These are phyloP conservation scores for Drosophila micromelanica DNA, from an alignment of 1,140 invertebrate genomes.

Conservation along the genomic window DNA sequence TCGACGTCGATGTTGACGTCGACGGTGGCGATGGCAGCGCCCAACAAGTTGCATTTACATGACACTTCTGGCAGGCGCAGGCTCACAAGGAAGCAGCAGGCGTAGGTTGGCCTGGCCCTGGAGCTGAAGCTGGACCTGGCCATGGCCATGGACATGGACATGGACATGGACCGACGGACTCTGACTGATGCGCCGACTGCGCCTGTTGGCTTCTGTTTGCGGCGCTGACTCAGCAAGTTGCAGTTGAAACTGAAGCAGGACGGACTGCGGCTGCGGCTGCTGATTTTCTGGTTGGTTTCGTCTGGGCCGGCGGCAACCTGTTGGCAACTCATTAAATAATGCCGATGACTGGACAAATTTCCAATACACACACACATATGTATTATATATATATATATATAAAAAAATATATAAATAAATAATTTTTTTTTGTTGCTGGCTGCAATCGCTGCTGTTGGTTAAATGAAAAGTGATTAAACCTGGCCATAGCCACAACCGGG, in stretches of 20 bases:
- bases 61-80: slow-evolving; percentile 47
- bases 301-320: slow-evolving; percentile 53
- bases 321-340: slow-evolving; percentile 84
- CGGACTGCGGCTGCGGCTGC: slow-evolving; percentile 28
- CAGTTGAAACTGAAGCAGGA: slow-evolving; percentile 49
- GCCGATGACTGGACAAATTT: slow-evolving; percentile 83
- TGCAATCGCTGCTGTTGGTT: slow-evolving; percentile 39
- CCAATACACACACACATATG: slow-evolving; percentile 13
- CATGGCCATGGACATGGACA: neutral
- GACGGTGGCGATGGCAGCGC: slow-evolving; percentile 46
- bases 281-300: slow-evolving; percentile 73
- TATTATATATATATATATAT: slow-evolving; percentile 1
- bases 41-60: slow-evolving; percentile 79
- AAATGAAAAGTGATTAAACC: slow-evolving; percentile 80
- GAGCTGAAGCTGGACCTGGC: slow-evolving; percentile 15
- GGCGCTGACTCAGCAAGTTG: slow-evolving; percentile 70
- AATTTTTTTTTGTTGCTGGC: slow-evolving; percentile 21
- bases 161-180: slow-evolving; percentile 33
- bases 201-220: slow-evolving; percentile 79
- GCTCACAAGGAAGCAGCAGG: slow-evolving; percentile 52
- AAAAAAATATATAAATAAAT: neutral
- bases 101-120: slow-evolving; percentile 62
- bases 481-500: neutral
- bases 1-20: no score
- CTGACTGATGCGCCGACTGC: slow-evolving; percentile 64